Base-by-base conservation (phyloP, 2,113 vertebrate genomes). In the Neomonachus schauinslandi region DNA sequence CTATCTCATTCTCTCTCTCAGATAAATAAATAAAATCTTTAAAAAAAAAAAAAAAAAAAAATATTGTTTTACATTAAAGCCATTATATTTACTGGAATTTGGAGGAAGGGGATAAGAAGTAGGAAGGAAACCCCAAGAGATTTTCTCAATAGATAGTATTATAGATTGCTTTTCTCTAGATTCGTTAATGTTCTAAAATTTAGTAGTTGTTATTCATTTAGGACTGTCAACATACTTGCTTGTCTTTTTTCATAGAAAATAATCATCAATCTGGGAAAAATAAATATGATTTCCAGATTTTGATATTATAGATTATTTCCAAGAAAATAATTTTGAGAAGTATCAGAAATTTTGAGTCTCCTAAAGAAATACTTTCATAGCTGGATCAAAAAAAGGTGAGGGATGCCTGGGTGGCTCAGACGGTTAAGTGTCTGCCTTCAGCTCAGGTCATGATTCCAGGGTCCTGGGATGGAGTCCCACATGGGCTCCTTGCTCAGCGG, bases 291-390 rank as follows among this genome's bases (percentile, higher is more conserved):
- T 96, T 96, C 5, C 55, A 76, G 42, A 84, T 61, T 69, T 57
- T 94, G 22, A 22, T 46, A 59, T 26, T 6, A 74, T 89, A 71
- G 7, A 82, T 57, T 76, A 61, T 77, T 81, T 76, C 31, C 33
- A 69, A 85, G 22, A 92, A 97, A 85, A 85, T 49, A 36, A 72
- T 39, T 74, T 74, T 80, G 21, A 80, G 93, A 91, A 19, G 14
- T 21, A 69, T 76, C 12, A 89, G 9, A 82, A 77, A 86, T 21
- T 67, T 76, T 82, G 26, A 59, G 16, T 36, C 14, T 90, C 65
- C 12, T 76, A 59, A 94, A 71, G 19, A 72, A 53, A 55, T 57
- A 53, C 49, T 71, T 92, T 92, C 13, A 51, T 51, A 5, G 22
- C 26, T 79, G 31, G 2, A 31, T 42, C 18, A 79, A 95, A 46